Percentiles rank a stretch among this genome's conserved stretches.
phyloP scores from a whole-genome alignment of 2,888 invertebrate genomes.

The Tryphoninae sp. region DNA sequence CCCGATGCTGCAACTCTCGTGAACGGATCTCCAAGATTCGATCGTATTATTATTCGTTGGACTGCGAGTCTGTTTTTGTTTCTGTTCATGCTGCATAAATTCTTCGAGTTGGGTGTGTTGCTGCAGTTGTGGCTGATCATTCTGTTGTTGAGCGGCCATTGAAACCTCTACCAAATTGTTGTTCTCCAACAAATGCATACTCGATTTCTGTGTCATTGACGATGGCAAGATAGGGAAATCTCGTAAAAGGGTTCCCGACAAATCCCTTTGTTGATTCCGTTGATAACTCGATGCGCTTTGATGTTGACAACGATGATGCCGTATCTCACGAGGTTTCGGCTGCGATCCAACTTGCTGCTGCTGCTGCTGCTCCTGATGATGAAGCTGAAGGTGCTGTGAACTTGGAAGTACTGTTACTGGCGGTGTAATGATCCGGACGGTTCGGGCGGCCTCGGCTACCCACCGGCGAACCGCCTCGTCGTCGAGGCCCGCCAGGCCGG shows the following conservation, averaged over 20 bases:
- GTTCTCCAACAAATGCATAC: conserved; percentile 80
- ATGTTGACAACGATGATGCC: conserved; percentile 65
- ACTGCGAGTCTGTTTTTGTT: conserved; percentile 80
- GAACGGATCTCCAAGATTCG: conserved; percentile 81
- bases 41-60: conserved; percentile 83
- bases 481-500: conserved; percentile 85
- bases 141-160: conserved; percentile 75
- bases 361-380: conserved; percentile 66
- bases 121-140: conserved; percentile 66
- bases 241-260: conserved; percentile 69
- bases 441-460: conserved; percentile 84
- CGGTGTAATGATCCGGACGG: conserved; percentile 79
- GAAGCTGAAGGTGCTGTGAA: conserved; percentile 72
- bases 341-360: conserved; percentile 64
- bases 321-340: conserved; percentile 42
- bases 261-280: conserved; percentile 67
- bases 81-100: conserved; percentile 69
- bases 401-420: conserved; percentile 73
- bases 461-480: conserved; percentile 84
- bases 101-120: conserved; percentile 63
- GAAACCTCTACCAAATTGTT: conserved; percentile 77
- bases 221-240: conserved; percentile 72
- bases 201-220: conserved; percentile 80
- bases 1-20: conserved; percentile 68
- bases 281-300: conserved; percentile 62